Evolutionary conservation across 2,797 vertebrate species (phyloP).

Genomic region (Pteronotus mesoamericanus): DNA sequence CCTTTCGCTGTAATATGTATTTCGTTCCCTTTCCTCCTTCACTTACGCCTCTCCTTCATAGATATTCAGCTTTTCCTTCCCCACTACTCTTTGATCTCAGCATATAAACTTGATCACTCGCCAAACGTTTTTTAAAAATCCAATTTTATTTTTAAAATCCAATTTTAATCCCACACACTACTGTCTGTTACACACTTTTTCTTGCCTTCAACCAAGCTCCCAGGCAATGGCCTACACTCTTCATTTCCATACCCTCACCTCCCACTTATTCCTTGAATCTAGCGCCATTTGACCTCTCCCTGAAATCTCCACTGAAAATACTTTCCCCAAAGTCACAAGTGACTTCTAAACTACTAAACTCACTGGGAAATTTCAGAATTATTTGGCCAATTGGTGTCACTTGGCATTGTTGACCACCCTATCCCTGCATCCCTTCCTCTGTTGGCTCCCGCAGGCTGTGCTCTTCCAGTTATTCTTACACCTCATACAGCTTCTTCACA

Average conservation of each 20-base stretch:
- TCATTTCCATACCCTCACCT: background rate
- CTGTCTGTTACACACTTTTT: background rate
- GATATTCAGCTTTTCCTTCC: background rate
- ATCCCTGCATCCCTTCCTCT: background rate
- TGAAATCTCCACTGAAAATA: background rate
- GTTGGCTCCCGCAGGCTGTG: background rate
- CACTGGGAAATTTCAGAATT: background rate
- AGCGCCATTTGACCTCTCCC: background rate
- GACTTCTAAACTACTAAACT: background rate
- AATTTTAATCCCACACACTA: background rate
- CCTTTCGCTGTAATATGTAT: background rate
- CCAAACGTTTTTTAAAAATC: background rate
- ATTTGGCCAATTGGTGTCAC: background rate
- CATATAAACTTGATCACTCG: background rate
- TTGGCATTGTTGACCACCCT: background rate
- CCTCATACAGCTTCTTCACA: background rate
- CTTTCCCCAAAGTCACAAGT: background rate
- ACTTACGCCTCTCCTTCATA: background rate
- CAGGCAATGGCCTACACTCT: background rate
- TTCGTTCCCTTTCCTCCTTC: background rate
- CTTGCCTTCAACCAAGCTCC: background rate
- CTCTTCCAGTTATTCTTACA: background rate
- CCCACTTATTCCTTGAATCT: background rate
- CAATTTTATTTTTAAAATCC: background rate
- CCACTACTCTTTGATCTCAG: background rate